Evolutionary conservation across 2,888 invertebrate species (phyloP).

Genomic region (Diachrysia chrysitis): DNA sequence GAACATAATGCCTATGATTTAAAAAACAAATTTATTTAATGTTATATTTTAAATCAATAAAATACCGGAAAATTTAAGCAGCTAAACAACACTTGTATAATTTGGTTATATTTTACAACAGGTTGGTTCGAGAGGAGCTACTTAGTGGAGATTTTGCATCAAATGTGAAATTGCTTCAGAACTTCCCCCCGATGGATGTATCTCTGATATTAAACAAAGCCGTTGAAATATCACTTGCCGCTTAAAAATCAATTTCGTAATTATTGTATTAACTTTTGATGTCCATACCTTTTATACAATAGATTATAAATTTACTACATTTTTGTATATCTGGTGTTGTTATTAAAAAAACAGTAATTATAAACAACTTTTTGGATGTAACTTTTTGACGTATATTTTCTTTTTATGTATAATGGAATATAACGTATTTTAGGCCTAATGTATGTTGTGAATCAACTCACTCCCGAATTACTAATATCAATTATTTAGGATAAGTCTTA

Average conservation of each 20-base stretch:
- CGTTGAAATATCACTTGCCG: constrained; percentile 88
- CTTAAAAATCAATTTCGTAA: constrained; percentile 42
- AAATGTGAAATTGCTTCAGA: constrained; percentile 98
- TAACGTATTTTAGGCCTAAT: constrained; percentile 48
- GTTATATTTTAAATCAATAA: too few relatives aligned
- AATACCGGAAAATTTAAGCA: too few relatives aligned
- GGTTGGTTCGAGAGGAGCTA: constrained; percentile 95
- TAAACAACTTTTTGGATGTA: constrained; percentile 36
- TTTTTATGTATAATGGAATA: constrained; percentile 31
- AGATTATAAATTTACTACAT: constrained; percentile 46
- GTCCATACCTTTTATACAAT: constrained; percentile 42
- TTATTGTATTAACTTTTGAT: constrained; percentile 43
- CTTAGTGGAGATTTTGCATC: constrained; percentile 97
- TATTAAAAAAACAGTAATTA: constrained; percentile 44
- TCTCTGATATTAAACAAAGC: constrained; percentile 95
- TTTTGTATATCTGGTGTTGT: constrained; percentile 53
- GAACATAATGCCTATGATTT: too few relatives aligned
- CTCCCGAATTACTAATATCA: constrained; percentile 61
- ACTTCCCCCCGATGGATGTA: constrained; percentile 96
- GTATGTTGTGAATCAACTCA: constrained; percentile 44
- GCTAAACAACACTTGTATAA: neutral
- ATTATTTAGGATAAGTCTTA: constrained; percentile 53
- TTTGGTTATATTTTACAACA: constrained; percentile 74
- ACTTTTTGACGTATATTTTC: constrained; percentile 49
- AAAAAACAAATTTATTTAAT: too few relatives aligned